These are phyloP conservation scores for Falcunculus frontatus DNA, from an alignment of 2,113 vertebrate species.

Conservation along the genomic window DNA sequence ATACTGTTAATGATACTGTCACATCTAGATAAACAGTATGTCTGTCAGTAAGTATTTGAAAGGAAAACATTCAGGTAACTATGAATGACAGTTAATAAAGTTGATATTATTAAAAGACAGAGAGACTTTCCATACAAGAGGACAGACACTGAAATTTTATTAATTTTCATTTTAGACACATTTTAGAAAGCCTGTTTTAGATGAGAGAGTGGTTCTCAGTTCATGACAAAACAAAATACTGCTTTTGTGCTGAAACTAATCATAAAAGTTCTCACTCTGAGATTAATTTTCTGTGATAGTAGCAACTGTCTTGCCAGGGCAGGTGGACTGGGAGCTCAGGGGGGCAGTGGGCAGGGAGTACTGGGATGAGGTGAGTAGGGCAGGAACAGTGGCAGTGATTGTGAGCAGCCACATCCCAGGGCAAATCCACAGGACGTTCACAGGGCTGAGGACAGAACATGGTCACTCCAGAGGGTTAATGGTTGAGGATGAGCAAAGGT, in stretches of 20 bases:
- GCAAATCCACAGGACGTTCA: background rate
- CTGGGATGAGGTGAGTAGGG: fast-evolving
- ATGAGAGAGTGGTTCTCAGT: background rate
- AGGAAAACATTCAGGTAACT: background rate
- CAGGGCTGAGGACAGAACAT: background rate
- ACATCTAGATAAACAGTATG: background rate
- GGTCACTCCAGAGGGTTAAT: fast-evolving
- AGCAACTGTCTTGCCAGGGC: background rate
- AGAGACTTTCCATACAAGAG: background rate
- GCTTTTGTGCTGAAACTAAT: background rate
- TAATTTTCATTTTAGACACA: background rate
- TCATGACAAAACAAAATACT: background rate
- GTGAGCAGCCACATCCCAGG: background rate
- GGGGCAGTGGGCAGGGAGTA: background rate
- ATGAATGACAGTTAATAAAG: background rate
- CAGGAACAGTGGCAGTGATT: background rate
- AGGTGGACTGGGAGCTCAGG: background rate
- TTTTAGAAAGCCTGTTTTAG: background rate
- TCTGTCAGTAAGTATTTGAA: background rate
- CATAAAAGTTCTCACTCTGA: background rate
- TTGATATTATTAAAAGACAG: background rate
- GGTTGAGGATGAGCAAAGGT: background rate
- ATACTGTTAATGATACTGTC: background rate
- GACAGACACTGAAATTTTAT: background rate
- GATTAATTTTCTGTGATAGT: background rate